A percentile compares a stretch with the other conserved stretches of the same genome.
Conservation (phyloP, 2,113 vertebrate species). For the Junco hyemalis region DNA sequence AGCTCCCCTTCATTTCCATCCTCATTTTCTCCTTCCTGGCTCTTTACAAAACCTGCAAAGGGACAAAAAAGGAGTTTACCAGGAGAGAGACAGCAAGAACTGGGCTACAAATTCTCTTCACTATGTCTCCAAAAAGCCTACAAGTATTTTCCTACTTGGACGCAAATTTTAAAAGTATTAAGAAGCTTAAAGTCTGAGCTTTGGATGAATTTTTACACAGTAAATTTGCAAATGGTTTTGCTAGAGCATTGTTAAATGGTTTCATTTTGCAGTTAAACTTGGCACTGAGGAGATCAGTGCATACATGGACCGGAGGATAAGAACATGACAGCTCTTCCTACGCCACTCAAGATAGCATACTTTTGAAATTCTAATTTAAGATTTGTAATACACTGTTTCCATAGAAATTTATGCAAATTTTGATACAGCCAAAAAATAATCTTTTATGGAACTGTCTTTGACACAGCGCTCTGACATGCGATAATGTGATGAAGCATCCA, state of each 20-base stretch:
- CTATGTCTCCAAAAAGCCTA: background rate
- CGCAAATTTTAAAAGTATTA: background rate
- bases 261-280: constrained; percentile 55
- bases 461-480: constrained; percentile 25
- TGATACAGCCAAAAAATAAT: constrained; percentile 56
- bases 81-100: background rate
- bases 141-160: background rate
- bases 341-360: constrained; percentile 76
- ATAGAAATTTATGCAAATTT: constrained; percentile 83
- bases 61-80: background rate
- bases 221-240: constrained; percentile 23
- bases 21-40: constrained; percentile 90
- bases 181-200: background rate
- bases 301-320: constrained; percentile 54
- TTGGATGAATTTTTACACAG: background rate
- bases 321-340: constrained; percentile 75
- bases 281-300: constrained; percentile 46
- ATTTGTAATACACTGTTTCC: constrained; percentile 76
- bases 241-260: background rate
- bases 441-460: constrained; percentile 55
- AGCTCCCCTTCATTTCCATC: constrained; percentile 84
- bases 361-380: constrained; percentile 80
- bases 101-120: background rate
- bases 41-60: constrained; percentile 88
- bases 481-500: constrained; percentile 19